These are phyloP conservation scores for Ictalurus furcatus DNA, from an alignment of 2,113 vertebrate genomes.

Conservation along the genomic window DNA sequence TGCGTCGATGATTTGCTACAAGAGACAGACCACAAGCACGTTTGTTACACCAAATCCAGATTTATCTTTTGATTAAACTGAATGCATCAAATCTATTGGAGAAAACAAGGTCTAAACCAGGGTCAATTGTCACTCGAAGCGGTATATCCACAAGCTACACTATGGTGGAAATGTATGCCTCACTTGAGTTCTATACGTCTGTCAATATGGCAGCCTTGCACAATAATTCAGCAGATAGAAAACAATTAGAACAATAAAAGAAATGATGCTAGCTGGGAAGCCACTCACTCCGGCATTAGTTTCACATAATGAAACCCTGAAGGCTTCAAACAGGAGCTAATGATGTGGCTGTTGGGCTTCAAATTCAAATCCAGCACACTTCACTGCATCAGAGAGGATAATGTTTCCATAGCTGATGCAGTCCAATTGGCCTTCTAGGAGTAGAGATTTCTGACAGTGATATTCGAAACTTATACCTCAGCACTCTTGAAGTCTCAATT, in stretches of 20 bases:
- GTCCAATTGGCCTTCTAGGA: constrained; percentile 44
- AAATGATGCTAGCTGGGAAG: constrained; percentile 38
- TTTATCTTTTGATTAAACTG: background rate
- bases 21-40: constrained; percentile 17
- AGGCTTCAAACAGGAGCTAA: constrained; percentile 56
- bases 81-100: background rate
- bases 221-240: constrained; percentile 27
- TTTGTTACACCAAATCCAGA: constrained; percentile 15
- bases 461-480: constrained; percentile 18
- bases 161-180: constrained; percentile 19
- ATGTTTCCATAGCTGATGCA: constrained; percentile 44
- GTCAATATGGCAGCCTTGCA: constrained; percentile 1
- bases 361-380: constrained; percentile 56
- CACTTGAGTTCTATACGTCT: background rate
- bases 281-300: constrained; percentile 45
- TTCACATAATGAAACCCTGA: constrained; percentile 55
- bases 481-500: background rate
- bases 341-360: constrained; percentile 50
- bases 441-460: constrained; percentile 42
- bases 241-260: constrained; percentile 45
- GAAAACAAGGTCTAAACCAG: constrained; percentile 4
- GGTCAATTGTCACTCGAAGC: background rate
- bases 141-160: background rate
- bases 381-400: constrained; percentile 49
- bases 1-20: constrained; percentile 86